phyloP scores from a whole-genome alignment of 1,140 invertebrate genomes.

The Myzus persicae region DNA sequence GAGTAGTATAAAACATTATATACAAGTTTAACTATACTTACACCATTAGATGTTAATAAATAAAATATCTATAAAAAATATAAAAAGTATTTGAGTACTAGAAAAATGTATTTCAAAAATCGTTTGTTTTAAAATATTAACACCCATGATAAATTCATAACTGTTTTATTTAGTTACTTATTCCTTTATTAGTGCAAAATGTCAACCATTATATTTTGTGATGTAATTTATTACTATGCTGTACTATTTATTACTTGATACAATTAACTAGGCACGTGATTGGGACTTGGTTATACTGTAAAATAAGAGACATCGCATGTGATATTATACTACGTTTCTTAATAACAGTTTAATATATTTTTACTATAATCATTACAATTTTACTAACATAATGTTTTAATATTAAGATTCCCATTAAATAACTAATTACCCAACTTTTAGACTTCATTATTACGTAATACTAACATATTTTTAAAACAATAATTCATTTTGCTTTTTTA shows the following conservation, averaged over 20 bases:
- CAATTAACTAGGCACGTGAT: neutral
- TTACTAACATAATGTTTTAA: neutral
- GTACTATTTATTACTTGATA: neutral
- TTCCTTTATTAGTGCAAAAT: neutral
- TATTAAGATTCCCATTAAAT: neutral
- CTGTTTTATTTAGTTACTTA: neutral
- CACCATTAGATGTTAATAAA: too few species aligned
- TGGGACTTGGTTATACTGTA: neutral
- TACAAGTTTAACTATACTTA: too few species aligned
- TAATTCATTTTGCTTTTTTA: neutral
- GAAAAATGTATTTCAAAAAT: too few species aligned
- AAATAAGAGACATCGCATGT: neutral
- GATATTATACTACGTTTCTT: neutral
- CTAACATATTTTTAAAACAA: neutral
- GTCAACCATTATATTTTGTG: neutral
- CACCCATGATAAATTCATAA: neutral
- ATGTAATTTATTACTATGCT: neutral
- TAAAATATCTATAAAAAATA: too few species aligned
- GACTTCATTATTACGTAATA: neutral
- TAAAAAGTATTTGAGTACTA: too few species aligned
- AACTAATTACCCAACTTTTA: neutral
- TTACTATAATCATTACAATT: neutral
- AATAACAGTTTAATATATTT: neutral
- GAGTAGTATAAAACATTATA: too few species aligned
- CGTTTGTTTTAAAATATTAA: too few species aligned